Percentiles rank a stretch among this genome's conserved stretches.
Evolutionary conservation across 2,113 vertebrate genomes (phyloP).

Genomic region (Scomber japonicus): DNA sequence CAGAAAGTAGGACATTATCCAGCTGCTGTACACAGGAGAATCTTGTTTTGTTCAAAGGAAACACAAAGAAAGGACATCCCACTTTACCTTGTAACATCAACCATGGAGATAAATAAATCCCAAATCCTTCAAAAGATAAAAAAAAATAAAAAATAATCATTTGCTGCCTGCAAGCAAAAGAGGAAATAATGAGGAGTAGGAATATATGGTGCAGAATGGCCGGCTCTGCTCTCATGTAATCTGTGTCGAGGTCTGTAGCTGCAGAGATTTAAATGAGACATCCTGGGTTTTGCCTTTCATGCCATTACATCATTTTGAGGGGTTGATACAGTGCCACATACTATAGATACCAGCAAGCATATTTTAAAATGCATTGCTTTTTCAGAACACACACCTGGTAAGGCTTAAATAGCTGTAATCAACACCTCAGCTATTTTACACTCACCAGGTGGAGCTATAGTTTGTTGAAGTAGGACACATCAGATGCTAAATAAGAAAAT

Average conservation of each 20-base stretch:
- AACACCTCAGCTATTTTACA: background rate
- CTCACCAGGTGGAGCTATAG: background rate
- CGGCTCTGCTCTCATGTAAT: constrained; percentile 1
- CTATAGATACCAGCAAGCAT: background rate
- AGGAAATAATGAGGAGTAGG: background rate
- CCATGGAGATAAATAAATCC: background rate
- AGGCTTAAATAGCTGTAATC: no score
- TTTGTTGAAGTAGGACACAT: background rate
- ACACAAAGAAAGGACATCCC: background rate
- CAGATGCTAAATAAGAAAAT: no score
- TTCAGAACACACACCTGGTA: background rate
- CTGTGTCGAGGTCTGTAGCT: background rate
- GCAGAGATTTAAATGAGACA: background rate
- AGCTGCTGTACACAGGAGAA: background rate
- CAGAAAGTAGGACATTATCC: constrained; percentile 10
- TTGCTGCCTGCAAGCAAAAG: background rate
- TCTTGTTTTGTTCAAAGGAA: constrained; percentile 6
- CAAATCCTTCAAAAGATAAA: no score
- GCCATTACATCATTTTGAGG: constrained; percentile 11
- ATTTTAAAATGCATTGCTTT: background rate
- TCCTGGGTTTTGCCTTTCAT: constrained; percentile 12
- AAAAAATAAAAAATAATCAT: background rate
- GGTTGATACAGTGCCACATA: background rate
- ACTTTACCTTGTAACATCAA: background rate
- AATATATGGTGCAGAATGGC: background rate